Base-by-base conservation (phyloP, 1,140 invertebrate genomes). In the Campoletis sonorensis region DNA sequence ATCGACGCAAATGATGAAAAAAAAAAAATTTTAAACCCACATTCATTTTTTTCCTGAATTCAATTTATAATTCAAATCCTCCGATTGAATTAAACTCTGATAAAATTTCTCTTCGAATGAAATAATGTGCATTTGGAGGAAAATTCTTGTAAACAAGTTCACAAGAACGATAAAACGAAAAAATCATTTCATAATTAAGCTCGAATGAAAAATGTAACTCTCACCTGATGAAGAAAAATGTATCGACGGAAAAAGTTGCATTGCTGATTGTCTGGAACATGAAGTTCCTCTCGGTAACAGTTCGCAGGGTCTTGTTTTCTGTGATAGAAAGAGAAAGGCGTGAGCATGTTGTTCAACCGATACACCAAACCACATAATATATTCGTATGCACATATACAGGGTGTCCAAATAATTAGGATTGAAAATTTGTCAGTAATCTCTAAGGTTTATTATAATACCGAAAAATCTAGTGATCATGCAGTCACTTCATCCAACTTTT, bases 141-240 rank as follows among this genome's bases (percentile, higher is more conserved):
- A n/a, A 54, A 54, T 54, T 8, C 51, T 54, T n/a, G 4, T n/a
- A 4, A 18, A n/a, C 51, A 21, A 16, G n/a, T 54, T 2, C 16
- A 18, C n/a, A 54, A 54, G 51, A 54, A n/a, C 1, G 18, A 54
- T 3, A n/a, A 54, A 54, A 54, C 4, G n/a, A 54, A n/a, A 1
- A 54, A 54, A 54, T 54, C 18, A 18, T 54, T 54, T 54, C 11
- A 11, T 54, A 54, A 54, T 54, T 18, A n/a, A 54, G n/a, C n/a
- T 18, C 18, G 23, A 64, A 26, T 64, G 27, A 23, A 26, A 64
- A 64, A 64, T 13, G 10, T 21, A 21, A 64, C 61, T 64, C 49
- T 88, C 88, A 95, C 95, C 96, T 97, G 84, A 97, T 97, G 88
- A 97, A 96, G 92, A 98, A 98, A 92, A 98, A 98, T 8, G 97